These are phyloP conservation scores for Pavo muticus DNA, from an alignment of 2,113 vertebrate species.

Conservation along the genomic window DNA sequence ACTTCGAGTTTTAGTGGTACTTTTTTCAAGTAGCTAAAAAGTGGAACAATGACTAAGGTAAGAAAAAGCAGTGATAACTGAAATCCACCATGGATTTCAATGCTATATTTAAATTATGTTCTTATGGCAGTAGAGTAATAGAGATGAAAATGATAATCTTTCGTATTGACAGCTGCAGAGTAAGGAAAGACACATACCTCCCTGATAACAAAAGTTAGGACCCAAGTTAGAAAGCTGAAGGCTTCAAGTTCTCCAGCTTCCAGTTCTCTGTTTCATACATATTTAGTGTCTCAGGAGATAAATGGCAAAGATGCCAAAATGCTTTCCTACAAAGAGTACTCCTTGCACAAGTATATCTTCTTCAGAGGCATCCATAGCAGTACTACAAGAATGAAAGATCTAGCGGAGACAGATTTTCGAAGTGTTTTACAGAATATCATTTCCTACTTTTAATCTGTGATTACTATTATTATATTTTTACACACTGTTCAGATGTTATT, in stretches of 20 bases:
- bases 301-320: not conserved
- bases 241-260: not conserved
- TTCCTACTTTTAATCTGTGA: not conserved
- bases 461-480: not conserved
- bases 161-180: not conserved
- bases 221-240: not conserved
- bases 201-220: not conserved
- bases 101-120: constrained; percentile 21
- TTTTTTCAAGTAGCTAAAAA: constrained; percentile 33
- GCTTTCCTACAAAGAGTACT: not conserved
- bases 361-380: not conserved
- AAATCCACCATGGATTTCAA: not conserved
- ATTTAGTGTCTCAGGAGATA: not conserved
- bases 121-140: not conserved
- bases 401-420: not conserved
- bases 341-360: not conserved
- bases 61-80: constrained; percentile 24
- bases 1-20: constrained; percentile 16
- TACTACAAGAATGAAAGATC: not conserved
- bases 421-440: not conserved
- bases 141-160: not conserved
- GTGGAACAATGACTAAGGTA: not conserved
- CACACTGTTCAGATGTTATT: not conserved
- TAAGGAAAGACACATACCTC: not conserved
- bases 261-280: not conserved